A percentile compares a stretch with the other conserved stretches of the same genome.
phyloP scores from a whole-genome alignment of 2,113 vertebrate species.

The Gymnogyps californianus region DNA sequence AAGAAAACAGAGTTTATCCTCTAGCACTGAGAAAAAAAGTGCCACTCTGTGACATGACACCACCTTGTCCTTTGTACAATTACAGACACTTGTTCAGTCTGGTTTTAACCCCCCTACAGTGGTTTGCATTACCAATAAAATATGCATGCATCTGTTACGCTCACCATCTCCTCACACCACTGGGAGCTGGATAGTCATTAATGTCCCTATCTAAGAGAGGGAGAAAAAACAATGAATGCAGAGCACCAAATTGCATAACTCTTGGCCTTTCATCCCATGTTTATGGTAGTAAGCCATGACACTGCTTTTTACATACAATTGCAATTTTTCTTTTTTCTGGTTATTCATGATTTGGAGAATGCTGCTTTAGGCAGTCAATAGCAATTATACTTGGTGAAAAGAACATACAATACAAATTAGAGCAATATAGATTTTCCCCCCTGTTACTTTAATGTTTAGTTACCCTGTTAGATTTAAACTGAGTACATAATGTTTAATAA shows the following conservation, averaged over 20 bases:
- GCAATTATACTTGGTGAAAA: conserved; percentile 78
- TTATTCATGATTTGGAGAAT: conserved; percentile 71
- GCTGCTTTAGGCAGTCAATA: conserved; percentile 77
- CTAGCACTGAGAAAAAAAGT: background rate
- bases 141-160: background rate
- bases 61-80: background rate
- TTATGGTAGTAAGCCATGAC: conserved; percentile 5
- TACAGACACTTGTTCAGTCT: background rate
- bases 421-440: conserved; percentile 73
- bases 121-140: background rate
- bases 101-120: background rate
- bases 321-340: conserved; percentile 69
- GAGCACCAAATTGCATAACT: background rate
- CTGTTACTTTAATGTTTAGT: conserved; percentile 78
- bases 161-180: background rate
- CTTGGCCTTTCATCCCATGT: background rate
- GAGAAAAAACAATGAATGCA: background rate
- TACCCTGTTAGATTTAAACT: conserved; percentile 76
- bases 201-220: background rate
- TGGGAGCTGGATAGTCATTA: background rate
- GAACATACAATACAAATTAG: conserved; percentile 80
- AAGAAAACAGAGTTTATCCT: background rate
- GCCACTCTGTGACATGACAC: background rate
- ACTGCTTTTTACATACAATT: conserved; percentile 55
- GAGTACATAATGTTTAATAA: conserved; percentile 76